phyloP scores from a whole-genome alignment of 1,140 invertebrate species.

The Trypoxylus dichotomus region DNA sequence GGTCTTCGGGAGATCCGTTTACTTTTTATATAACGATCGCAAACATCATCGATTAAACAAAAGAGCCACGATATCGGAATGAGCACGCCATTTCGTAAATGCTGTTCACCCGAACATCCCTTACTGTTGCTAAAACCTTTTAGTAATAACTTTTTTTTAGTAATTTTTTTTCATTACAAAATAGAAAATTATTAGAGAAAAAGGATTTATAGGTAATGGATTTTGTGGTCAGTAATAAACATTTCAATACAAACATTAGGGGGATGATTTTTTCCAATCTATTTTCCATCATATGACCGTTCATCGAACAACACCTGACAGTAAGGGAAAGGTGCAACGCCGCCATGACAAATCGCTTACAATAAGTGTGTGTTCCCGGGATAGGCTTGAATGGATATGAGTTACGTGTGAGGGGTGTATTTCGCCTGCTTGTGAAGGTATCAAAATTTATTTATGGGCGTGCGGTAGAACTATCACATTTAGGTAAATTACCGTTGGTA shows the following conservation, averaged over 20 bases:
- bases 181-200: too few relatives aligned
- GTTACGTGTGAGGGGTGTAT: background rate
- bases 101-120: background rate
- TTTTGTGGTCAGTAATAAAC: background rate
- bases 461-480: too few relatives aligned
- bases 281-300: background rate
- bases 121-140: too few relatives aligned
- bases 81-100: background rate
- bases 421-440: too few relatives aligned
- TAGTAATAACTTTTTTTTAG: too few relatives aligned
- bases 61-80: background rate
- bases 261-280: background rate
- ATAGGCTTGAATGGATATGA: background rate
- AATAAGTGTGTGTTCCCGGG: background rate
- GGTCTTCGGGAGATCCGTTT: background rate
- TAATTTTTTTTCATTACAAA: background rate
- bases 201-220: background rate
- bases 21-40: background rate
- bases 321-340: background rate
- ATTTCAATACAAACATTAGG: constrained; percentile 18
- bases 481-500: too few relatives aligned
- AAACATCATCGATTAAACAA: constrained; percentile 18
- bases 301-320: background rate
- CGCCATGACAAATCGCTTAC: background rate
- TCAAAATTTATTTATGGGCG: too few relatives aligned